Base-by-base conservation (phyloP, 2,797 vertebrate genomes). In the Falco berigora region DNA sequence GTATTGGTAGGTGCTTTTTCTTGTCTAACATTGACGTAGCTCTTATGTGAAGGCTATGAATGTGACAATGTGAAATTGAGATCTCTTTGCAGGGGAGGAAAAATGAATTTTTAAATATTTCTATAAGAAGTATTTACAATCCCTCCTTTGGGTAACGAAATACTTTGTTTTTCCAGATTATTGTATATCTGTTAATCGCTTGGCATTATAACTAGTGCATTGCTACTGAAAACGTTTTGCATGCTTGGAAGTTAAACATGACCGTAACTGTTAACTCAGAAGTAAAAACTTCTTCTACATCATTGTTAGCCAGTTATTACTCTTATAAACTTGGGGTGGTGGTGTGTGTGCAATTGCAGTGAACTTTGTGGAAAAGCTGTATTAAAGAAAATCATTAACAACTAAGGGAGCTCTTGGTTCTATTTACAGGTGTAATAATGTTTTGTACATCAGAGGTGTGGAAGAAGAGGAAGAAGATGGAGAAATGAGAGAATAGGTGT, bases 391-490 rank as follows among this genome's bases (percentile, higher is more conserved):
- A 38, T 38, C 36, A 38, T 38, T 38, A 38, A 38, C 10, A 38
- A 38, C 36, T 38, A 58, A 94, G 14, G n/a, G 19, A 93, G 24
- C 2, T 79, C 80, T 27, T 95, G 59, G 56, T 95, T 97, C 81
- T 93, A 0, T 96, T 96, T 96, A 40, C 98, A 99, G 99, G 95
- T 99, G 99, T 97, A 99, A 99, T 98, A 99, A 99, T 76, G 99
- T 99, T 87, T 98, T 99, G 97, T 99, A 99, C 98, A 99, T 99
- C 97, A 98, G 99, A 98, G 99, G 99, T 40, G 99, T 99, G 84
- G 99, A 99, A 98, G 99, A 99, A 94, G 99, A 99, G 74, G 99
- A 99, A 95, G 99, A 99, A 97, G 99, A 99, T 68, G 99, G 99
- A 90, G 99, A 99, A 97, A 99, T 99, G 99, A 99, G 99, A 98